Conservation (phyloP, 2,797 vertebrate species). For the Enteromius paludinosus region DNA sequence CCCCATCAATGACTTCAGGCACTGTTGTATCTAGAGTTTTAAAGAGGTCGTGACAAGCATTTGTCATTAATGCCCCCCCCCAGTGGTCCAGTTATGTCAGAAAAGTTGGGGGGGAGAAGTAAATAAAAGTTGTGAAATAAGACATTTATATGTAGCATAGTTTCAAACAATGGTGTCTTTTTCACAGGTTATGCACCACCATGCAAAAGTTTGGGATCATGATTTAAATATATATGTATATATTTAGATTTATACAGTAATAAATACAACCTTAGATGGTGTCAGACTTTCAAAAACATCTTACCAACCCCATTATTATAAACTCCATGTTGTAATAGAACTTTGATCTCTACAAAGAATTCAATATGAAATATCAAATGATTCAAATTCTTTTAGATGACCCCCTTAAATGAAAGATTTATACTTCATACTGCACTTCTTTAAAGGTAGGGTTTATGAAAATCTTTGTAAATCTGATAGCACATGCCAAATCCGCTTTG, state of each 20-base stretch:
- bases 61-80: background rate
- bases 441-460: background rate
- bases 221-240: background rate
- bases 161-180: background rate
- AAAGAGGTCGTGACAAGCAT: background rate
- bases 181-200: background rate
- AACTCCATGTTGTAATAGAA: background rate
- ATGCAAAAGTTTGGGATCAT: background rate
- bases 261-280: background rate
- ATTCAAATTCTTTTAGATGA: background rate
- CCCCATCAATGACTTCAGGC: slow-evolving; percentile 2
- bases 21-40: background rate
- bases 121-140: background rate
- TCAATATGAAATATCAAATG: background rate
- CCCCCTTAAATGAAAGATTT: background rate
- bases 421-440: background rate
- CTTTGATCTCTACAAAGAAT: background rate
- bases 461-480: slow-evolving; percentile 13
- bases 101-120: background rate
- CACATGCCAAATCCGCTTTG: background rate
- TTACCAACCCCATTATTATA: background rate
- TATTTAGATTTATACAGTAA: background rate
- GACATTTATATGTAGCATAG: background rate
- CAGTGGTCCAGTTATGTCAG: background rate
- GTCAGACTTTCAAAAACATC: background rate